These are phyloP conservation scores for Malacoctenus gilli DNA, from an alignment of 2,797 vertebrate species.

Conservation along the genomic window DNA sequence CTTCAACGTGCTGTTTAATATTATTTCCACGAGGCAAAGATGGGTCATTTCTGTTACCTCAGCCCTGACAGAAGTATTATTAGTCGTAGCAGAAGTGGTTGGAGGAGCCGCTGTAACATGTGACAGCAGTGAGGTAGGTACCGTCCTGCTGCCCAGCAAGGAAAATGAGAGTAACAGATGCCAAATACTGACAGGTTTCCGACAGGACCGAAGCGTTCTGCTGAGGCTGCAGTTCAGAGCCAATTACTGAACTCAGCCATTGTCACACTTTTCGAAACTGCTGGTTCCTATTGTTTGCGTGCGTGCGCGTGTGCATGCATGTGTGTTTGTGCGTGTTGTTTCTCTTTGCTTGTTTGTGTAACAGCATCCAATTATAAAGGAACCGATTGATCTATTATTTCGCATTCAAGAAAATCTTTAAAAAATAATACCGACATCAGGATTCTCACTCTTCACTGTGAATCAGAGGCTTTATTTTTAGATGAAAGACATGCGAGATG, in stretches of 20 bases:
- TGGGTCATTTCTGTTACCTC: constrained; percentile 42
- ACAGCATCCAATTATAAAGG: too few species aligned
- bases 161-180: constrained; percentile 56
- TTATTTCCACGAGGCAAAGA: too few species aligned
- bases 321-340: constrained; percentile 6
- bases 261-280: constrained; percentile 56
- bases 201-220: constrained; percentile 59
- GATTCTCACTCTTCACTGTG: background rate
- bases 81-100: constrained; percentile 41
- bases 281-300: constrained; percentile 14
- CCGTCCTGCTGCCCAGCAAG: constrained; percentile 43
- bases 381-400: too few species aligned
- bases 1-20: constrained; percentile 17
- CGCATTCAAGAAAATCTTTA: too few species aligned
- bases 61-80: constrained; percentile 62
- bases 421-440: background rate
- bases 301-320: constrained; percentile 8
- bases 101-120: constrained; percentile 38
- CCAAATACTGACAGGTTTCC: constrained; percentile 62
- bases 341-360: background rate
- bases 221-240: constrained; percentile 72
- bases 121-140: constrained; percentile 50
- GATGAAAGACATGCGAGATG: too few species aligned
- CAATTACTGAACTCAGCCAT: constrained; percentile 70
- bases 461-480: background rate